Base-by-base conservation (phyloP, 2,888 invertebrate species). In the Carpatolechia fugitivella region DNA sequence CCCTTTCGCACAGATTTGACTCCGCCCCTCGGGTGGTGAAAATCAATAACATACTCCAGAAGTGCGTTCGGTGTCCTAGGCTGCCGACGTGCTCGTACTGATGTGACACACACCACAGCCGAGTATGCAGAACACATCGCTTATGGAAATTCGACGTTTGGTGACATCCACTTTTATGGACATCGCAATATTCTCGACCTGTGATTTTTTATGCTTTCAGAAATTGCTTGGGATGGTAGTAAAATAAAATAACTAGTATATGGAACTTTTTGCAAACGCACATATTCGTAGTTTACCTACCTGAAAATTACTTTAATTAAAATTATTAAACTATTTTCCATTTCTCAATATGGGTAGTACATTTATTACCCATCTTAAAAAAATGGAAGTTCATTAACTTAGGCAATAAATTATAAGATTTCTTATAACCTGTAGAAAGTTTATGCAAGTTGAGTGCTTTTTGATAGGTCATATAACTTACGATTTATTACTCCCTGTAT, bases 41-140 rank as follows among this genome's bases (percentile, higher is more conserved):
- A 90, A 90, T 90, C 90, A 87, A 90, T 90, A 90, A 88, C 80
- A 80, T 77, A 82, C 82, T 82, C 75, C 88, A 89, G 88, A 88
- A 88, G 82, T 87, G 85, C 82, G 84, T 86, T 87, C 79, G 80
- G 78, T 87, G 81, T 81, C 80, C 79, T 83, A 82, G 82, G 75
- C 75, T 68, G 74, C 82, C 82, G 89, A 86, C 88, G 88, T 83
- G 69, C 68, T 69, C 58, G 74, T 72, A 68, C 65, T 63, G 68
- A 68, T 68, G 69, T n/a, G 70, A 67, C 16, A 65, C 63, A 62
- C 60, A 67, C 67, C 67, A 65, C 63, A n/a, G 24, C 54, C 20
- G 53, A 50, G 52, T 49, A 41, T 41, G 31, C 41, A 52, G 11
- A 30, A 52, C 40, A 31, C 41, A 38, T 40, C 16, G 35, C 47